Evolutionary conservation across 1,140 invertebrate genomes (phyloP).

Genomic region (Aphidius gifuensis): DNA sequence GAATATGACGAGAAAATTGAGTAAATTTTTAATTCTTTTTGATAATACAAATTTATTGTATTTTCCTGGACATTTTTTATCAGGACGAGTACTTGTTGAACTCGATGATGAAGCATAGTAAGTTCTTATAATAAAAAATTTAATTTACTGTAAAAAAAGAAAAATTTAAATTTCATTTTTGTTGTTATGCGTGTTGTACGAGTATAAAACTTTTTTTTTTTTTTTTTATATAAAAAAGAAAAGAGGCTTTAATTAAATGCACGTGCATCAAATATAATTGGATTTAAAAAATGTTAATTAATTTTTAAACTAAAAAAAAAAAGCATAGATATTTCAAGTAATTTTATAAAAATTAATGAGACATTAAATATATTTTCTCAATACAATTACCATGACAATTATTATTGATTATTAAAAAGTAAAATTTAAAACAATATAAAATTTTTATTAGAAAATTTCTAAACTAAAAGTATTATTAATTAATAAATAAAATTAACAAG

Average conservation of each 20-base stretch:
- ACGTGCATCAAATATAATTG: conserved; percentile 15
- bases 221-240: background rate
- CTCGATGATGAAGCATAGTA: conserved; percentile 84
- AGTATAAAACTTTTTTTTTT: conserved; percentile 5
- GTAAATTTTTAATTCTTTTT: conserved; percentile 91
- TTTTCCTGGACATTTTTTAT: conserved; percentile 88
- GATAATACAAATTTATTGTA: conserved; percentile 91
- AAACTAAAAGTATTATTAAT: background rate
- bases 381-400: conserved; percentile 13
- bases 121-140: conserved; percentile 43
- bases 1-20: conserved; percentile 77
- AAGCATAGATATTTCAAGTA: too few relatives aligned
- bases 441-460: conserved; percentile 6
- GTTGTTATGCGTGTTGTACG: background rate
- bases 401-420: background rate
- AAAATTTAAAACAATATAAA: background rate
- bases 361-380: background rate
- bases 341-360: too few relatives aligned
- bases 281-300: conserved; percentile 1
- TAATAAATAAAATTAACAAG: background rate
- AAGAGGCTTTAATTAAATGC: background rate
- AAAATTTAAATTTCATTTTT: background rate
- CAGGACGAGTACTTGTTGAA: conserved; percentile 86
- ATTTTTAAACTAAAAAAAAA: background rate
- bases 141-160: background rate